Percentiles rank a stretch among this genome's conserved stretches.
These are phyloP conservation scores for Cetonia aurata DNA, from an alignment of 2,888 invertebrate species.

Conservation along the genomic window DNA sequence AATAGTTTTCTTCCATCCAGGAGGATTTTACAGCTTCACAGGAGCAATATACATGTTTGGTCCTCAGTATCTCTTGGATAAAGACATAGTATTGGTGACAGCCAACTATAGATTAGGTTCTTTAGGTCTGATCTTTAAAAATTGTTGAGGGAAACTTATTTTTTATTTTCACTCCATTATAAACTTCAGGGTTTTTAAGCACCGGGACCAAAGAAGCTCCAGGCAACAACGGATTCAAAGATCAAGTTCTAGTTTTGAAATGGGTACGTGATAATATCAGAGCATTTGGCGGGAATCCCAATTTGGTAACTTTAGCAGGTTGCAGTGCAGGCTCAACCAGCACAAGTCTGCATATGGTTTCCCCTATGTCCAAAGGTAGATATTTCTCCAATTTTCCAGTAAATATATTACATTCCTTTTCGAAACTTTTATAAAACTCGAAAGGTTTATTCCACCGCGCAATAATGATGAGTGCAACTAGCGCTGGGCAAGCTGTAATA, in stretches of 20 bases:
- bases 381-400: neutral
- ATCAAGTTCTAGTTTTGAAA: conserved; percentile 75
- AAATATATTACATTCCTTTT: no score
- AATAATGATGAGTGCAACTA: conserved; percentile 77
- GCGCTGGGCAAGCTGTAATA: conserved; percentile 69
- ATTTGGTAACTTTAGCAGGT: conserved; percentile 74
- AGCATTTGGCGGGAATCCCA: conserved; percentile 77
- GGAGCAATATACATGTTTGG: conserved; percentile 71
- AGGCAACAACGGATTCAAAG: conserved; percentile 79
- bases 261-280: conserved; percentile 77
- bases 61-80: conserved; percentile 75
- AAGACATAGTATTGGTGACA: conserved; percentile 75
- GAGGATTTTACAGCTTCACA: conserved; percentile 74
- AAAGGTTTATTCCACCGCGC: conserved; percentile 68
- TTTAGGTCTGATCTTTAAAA: conserved; percentile 62
- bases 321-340: conserved; percentile 68
- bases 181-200: conserved; percentile 64
- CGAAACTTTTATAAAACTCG: neutral
- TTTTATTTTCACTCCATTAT: neutral
- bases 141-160: neutral
- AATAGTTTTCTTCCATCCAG: conserved; percentile 77
- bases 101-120: conserved; percentile 75
- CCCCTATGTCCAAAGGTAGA: conserved; percentile 74
- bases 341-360: conserved; percentile 70
- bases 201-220: conserved; percentile 76